Base-by-base conservation (phyloP, 2,888 invertebrate species). In the Troglohyphantes excavatus region DNA sequence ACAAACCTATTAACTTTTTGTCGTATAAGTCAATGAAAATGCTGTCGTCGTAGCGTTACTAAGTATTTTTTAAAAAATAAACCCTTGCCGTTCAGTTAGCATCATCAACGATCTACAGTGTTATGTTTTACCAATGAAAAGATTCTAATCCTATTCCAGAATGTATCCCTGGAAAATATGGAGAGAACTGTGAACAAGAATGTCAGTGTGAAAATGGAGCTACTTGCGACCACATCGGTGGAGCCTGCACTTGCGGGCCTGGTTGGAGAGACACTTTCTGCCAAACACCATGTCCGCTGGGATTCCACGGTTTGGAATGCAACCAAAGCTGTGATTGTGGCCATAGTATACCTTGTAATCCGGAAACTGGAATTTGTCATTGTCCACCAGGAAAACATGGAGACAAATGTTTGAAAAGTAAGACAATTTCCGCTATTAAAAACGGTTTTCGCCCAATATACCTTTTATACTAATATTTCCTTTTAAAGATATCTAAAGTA, bases 201-300 rank as follows among this genome's bases (percentile, higher is more conserved):
- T 98, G 97, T 93, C 95, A 96, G 91, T 97, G 97, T 93, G 94
- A 95, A 92, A 97, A 97, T 93, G 96, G 96, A 81, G 97, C 96
- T 1, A 95, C 95, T 6, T 97, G 97, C 93, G 96, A 95, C 43
- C 90, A 82, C 21, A 90, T 90, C 26, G 82, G 90, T 65, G 90
- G 90, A 7, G 90, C 84, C 9, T 92, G 92, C 73, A 90, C 73
- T 13, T 92, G 92, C 67, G 78, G 88, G 1, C 87, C 91, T 13
- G 92, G 92, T 13, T 92, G 90, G 89, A 79, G 73, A 59, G 91
- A 91, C 9, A 78, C 91, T 19, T 93, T 92, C 27, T 93, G 93
- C 63, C 92, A 92, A 70, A 91, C 92, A 19, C 92, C 93, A 2
- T 94, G 94, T 91, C 93, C 93, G 0, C 94, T 95, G 59, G 98